These are phyloP conservation scores for Drosophila equinoxialis DNA, from an alignment of 1,140 invertebrate genomes.

Conservation along the genomic window DNA sequence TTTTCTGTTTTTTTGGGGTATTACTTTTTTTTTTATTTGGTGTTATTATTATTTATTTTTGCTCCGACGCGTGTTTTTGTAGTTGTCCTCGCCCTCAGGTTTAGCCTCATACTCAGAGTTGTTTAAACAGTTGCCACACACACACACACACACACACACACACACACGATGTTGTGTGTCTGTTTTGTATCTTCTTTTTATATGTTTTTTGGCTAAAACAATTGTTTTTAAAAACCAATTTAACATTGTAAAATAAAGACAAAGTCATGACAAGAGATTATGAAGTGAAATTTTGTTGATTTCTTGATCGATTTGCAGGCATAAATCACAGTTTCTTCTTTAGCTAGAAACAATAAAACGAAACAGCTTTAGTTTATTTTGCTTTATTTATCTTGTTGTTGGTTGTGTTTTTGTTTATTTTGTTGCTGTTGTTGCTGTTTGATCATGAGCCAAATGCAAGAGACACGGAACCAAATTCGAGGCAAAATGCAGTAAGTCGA, in stretches of 20 bases:
- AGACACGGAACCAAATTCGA: constrained; percentile 64
- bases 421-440: constrained; percentile 4
- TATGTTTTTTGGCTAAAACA: neutral
- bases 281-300: constrained; percentile 43
- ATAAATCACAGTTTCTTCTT: constrained; percentile 57
- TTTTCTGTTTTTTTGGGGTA: constrained; percentile 37
- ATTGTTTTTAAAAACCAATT: constrained; percentile 21
- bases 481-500: constrained; percentile 46
- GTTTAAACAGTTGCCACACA: constrained; percentile 62
- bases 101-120: constrained; percentile 22
- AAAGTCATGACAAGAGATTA: constrained; percentile 61
- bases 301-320: neutral
- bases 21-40: constrained; percentile 26
- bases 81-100: constrained; percentile 27
- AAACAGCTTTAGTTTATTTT: neutral
- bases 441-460: constrained; percentile 44
- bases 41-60: constrained; percentile 39
- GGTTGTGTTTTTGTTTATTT: neutral
- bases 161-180: constrained; percentile 3
- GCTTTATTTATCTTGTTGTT: neutral
- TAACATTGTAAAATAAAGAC: constrained; percentile 32
- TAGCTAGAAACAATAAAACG: constrained; percentile 3
- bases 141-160: neutral
- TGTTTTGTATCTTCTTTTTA: constrained; percentile 12
- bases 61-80: constrained; percentile 10